Evolutionary conservation across 2,113 vertebrate species (phyloP).

Genomic region (Sinocyclocheilus maitianheensis): DNA sequence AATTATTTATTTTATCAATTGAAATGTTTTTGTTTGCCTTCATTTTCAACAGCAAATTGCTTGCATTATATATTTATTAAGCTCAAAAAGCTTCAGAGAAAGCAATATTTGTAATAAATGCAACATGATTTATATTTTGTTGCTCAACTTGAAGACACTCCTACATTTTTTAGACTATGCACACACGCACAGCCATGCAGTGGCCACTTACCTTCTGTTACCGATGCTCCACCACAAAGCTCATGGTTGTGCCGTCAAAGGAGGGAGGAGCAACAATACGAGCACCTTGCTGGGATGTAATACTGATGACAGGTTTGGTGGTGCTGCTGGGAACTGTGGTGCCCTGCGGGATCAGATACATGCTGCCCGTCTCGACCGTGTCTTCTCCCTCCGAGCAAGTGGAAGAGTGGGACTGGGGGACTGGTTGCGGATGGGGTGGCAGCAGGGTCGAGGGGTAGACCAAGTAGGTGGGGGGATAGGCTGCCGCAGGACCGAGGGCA

Average conservation of each 20-base stretch:
- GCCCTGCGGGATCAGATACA: constrained; percentile 82
- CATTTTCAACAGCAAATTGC: not conserved
- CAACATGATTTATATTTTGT: not conserved
- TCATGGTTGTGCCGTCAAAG: constrained; percentile 96
- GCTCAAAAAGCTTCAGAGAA: not conserved
- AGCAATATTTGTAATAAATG: not conserved
- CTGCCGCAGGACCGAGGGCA: constrained; percentile 63
- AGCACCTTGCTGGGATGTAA: constrained; percentile 89
- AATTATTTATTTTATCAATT: not conserved
- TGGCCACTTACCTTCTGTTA: constrained; percentile 70
- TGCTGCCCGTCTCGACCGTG: constrained; percentile 68
- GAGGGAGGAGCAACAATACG: constrained; percentile 91
- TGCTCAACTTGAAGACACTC: not conserved
- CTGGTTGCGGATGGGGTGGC: constrained; percentile 68
- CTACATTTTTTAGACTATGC: not conserved
- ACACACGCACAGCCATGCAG: constrained; percentile 36
- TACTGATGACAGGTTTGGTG: constrained; percentile 88
- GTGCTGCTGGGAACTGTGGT: constrained; percentile 67
- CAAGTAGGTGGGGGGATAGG: constrained; percentile 82
- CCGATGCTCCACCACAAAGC: constrained; percentile 95
- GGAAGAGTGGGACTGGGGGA: constrained; percentile 66
- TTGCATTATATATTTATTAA: not conserved
- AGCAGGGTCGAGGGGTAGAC: constrained; percentile 86
- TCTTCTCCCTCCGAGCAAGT: constrained; percentile 54
- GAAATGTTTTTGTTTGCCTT: not conserved